phyloP scores from a whole-genome alignment of 2,113 vertebrate species.

The Struthio camelus region DNA sequence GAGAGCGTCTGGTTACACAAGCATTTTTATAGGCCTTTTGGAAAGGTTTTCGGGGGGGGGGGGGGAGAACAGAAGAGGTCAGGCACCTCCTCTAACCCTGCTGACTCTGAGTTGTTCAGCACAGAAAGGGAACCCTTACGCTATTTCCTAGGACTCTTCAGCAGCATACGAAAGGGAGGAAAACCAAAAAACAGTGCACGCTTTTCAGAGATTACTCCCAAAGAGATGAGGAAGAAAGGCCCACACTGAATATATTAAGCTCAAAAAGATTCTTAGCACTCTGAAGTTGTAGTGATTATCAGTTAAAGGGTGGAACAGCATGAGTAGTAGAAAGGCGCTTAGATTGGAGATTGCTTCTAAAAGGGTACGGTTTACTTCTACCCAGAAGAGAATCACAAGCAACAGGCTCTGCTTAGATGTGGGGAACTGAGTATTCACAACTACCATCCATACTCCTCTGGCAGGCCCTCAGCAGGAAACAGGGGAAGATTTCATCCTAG shows the following conservation, averaged over 20 bases:
- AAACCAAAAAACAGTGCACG: too few relatives aligned
- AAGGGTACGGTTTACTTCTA: neutral
- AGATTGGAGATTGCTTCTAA: neutral
- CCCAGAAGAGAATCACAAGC: neutral
- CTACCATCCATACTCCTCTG: neutral
- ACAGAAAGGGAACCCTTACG: neutral
- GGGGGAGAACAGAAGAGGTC: neutral
- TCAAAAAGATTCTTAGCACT: rapidly evolving
- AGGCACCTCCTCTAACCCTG: neutral
- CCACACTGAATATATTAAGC: rapidly evolving
- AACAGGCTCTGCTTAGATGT: neutral
- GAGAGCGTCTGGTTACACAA: neutral
- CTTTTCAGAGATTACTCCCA: neutral
- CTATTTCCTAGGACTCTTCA: neutral
- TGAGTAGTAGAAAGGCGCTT: neutral
- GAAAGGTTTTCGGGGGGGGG: neutral
- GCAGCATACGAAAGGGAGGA: neutral
- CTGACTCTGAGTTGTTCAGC: neutral
- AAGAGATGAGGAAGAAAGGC: neutral
- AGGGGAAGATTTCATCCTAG: neutral
- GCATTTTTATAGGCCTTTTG: too few relatives aligned
- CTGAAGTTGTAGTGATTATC: too few relatives aligned
- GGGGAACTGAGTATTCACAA: neutral
- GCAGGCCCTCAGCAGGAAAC: neutral
- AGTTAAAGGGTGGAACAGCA: neutral